Base-by-base conservation (phyloP, 2,797 vertebrate genomes). In the Eidolon dupreanum region DNA sequence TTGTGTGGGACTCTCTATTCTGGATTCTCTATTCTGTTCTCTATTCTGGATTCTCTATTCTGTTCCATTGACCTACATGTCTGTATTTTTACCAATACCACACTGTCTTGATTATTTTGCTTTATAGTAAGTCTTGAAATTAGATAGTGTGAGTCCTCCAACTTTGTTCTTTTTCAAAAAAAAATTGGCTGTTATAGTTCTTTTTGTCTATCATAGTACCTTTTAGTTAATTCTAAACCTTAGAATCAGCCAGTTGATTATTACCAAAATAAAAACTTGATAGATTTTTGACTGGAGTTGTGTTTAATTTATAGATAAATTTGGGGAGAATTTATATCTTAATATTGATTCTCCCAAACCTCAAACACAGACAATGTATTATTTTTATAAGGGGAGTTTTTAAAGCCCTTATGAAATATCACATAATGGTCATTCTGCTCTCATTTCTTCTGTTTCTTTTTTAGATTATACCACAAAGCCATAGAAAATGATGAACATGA, bases 401-500 rank as follows among this genome's bases (percentile, higher is more conserved):
- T 59, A 70, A 89, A 94, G n/a, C 24, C 55, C 7, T 93, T 74
- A 78, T 92, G 55, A 93, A 95, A 93, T 26, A 83, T 16, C 57
- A 90, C 11, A 87, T 51, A 88, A 79, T 63, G 9, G 13, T 94
- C 78, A 92, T 82, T 78, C 15, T 46, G 41, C 26, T 90, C 70
- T 66, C 28, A 66, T 73, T 93, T 51, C 53, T 94, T 92, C n/a
- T 87, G 33, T 19, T 61, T 71, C 28, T 71, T n/a, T 89, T 89
- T 89, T 19, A 85, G 78, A 83, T 63, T 91, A 36, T 74, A 93
- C 49, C 68, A 77, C 59, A 93, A 75, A 89, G 43, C 31, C 84
- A 84, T 51, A 90, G 28, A 88, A 94, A 94, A 93, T 83, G 75
- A 89, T 49, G 55, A 94, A 75, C 15, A 74, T 36, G 11, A 75